Evolutionary conservation across 2,888 invertebrate genomes (phyloP).

Genomic region (Actias luna): DNA sequence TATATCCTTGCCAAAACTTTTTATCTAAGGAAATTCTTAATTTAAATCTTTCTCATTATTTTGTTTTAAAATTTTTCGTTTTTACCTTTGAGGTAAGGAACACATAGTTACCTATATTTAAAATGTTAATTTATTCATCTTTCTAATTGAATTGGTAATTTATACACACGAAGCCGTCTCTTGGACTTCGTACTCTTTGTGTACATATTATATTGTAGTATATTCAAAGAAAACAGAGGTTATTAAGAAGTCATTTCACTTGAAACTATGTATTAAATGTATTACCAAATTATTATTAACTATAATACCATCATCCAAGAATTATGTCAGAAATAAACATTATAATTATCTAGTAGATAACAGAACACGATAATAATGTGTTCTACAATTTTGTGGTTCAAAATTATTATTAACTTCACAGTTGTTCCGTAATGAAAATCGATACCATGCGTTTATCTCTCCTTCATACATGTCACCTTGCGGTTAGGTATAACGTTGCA

Average conservation of each 20-base stretch:
- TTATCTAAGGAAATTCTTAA: no score
- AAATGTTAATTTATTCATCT: background rate
- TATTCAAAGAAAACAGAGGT: background rate
- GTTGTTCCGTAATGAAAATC: background rate
- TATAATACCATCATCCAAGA: background rate
- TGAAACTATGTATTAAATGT: background rate
- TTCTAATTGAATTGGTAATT: background rate
- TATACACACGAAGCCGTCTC: background rate
- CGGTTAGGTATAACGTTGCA: constrained; percentile 28
- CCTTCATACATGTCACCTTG: constrained; percentile 21
- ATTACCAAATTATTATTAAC: background rate
- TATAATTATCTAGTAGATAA: background rate
- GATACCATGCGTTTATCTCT: background rate
- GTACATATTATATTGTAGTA: background rate
- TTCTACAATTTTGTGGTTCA: background rate
- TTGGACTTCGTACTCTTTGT: background rate
- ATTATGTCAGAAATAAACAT: constrained; percentile 26
- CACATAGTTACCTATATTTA: background rate
- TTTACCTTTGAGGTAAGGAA: background rate
- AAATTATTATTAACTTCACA: background rate
- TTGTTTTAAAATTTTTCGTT: background rate
- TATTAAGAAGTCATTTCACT: background rate
- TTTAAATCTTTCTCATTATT: no score
- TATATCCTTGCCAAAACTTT: no score
- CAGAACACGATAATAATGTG: background rate